Percentiles rank a stretch among this genome's conserved stretches.
phyloP scores from a whole-genome alignment of 2,113 vertebrate species.

The Theristicus caerulescens region DNA sequence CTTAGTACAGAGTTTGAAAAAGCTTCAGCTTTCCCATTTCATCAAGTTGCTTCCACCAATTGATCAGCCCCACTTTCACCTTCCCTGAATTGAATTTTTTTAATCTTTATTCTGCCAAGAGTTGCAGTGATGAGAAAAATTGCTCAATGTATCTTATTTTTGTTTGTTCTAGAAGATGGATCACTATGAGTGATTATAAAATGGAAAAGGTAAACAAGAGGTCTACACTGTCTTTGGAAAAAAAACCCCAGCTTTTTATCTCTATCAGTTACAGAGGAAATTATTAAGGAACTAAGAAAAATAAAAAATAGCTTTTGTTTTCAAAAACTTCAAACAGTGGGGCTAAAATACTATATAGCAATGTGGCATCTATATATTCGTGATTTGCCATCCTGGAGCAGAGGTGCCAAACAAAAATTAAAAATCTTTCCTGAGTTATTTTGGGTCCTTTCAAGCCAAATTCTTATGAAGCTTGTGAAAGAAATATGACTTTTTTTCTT shows the following conservation, averaged over 20 bases:
- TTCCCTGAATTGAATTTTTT: background rate
- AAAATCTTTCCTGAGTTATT: background rate
- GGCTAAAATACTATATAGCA: background rate
- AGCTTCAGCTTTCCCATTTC: background rate
- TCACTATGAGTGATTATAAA: background rate
- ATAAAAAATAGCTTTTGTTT: background rate
- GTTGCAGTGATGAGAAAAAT: constrained; percentile 5
- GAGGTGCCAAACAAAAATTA: background rate
- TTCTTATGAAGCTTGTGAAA: background rate
- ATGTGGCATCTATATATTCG: background rate
- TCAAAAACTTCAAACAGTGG: background rate
- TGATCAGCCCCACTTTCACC: background rate
- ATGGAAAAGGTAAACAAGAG: background rate
- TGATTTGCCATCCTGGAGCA: background rate
- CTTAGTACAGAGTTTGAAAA: background rate
- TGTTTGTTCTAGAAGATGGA: constrained; percentile 11
- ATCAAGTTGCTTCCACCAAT: background rate
- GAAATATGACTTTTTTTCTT: background rate
- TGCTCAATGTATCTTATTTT: background rate
- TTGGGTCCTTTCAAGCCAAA: background rate
- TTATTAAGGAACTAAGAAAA: background rate
- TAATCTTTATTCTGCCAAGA: background rate
- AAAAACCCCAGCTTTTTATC: background rate
- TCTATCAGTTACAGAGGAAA: background rate
- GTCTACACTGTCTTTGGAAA: background rate